Evolutionary conservation across 2,888 invertebrate species (phyloP), one percentile per base, ranked within the genome.

Genomic region (Coelinius sp.): DNA sequence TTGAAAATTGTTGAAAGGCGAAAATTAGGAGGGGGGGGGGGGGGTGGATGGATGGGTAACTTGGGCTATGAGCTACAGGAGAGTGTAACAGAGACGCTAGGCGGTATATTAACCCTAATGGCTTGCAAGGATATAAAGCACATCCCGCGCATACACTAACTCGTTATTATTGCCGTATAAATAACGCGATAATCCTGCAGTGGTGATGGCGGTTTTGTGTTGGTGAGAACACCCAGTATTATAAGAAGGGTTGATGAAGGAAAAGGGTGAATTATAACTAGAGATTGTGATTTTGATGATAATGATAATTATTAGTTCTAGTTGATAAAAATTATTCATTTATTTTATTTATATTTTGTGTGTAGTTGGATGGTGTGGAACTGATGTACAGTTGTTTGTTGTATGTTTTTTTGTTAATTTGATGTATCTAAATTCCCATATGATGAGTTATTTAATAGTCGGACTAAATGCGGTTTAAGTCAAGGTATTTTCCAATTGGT

Each of bases 141-240:
- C 86, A 87, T 85, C 86, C 86, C 83, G 85, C 85, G 86, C 85
- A 84, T 85, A 85, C 79, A 84, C 83, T 85, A 86, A 85, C 85
- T 87, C 86, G 86, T 86, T 86, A 87, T 87, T 87, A 87, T 87
- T 86, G 84, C 85, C 84, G 84, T 84, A 87, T 87, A 87, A 87
- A 87, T 86, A 86, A 86, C 86, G 82, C 81, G 87, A 86, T 87
- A 86, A 87, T 87, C 86, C 85, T 77, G 78, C 78, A 78, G 80
- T 82, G 82, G 78, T 73, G 76, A 76, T 74, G 79, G 80, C 80
- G 77, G 79, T 80, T n/a, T 59, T 59, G 56, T 63, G 59, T 25
- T 62, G 56, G 70, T 64, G 73, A 53, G 71, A 65, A 70, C 56
- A 70, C 59, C 68, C 31, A 52, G 24, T 44, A 65, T 70, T 49